Evolutionary conservation across 2,888 invertebrate genomes (phyloP), one percentile per base, ranked within the genome.

Genomic region (Tenthredo livida): DNA sequence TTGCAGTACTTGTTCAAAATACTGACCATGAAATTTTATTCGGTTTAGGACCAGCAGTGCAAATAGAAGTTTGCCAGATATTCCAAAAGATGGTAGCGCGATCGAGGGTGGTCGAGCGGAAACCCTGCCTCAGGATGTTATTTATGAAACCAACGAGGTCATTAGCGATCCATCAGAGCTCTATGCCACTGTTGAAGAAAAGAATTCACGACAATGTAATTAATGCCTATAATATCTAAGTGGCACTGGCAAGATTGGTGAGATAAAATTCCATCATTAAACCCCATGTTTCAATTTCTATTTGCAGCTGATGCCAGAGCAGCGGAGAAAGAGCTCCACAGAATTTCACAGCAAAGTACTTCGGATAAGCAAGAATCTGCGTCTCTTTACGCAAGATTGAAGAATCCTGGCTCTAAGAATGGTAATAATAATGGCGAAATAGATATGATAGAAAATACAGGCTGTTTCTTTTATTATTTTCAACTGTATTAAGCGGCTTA

Each of bases 61-160:
- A 87, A 96, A 97, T 90, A 94, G 97, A 89, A 97, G 98, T 93
- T 94, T 98, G 87, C 98, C 98, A 40, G 98, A 98, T 92, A 97
- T 98, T 90, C 97, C 97, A 10, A 95, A 96, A 43, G 96, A 94
- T 87, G 94, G 96, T 54, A 95, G 96, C 89, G 94, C 94, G 87
- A 95, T 95, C 89, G 93, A 91, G 85, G 90, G 87, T 84, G 90
- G 90, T 88, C 88, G 29, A 85, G 89, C 87, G 85, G 91, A 89
- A 88, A 89, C 90, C 15, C 87, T 86, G 37, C 86, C 88, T 29
- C 90, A 89, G 83, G 93, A 91, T 87, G 89, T 90, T 80, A 92
- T 93, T 86, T 93, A 93, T 86, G 93, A 92, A 90, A 93, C 89
- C 72, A 92, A 90, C 73, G 93, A 89, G 90, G 91, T 89, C 86